A percentile compares a stretch with the other conserved stretches of the same genome.
Evolutionary conservation across 2,113 vertebrate species (phyloP).

Genomic region (Mionectes macconnelli): DNA sequence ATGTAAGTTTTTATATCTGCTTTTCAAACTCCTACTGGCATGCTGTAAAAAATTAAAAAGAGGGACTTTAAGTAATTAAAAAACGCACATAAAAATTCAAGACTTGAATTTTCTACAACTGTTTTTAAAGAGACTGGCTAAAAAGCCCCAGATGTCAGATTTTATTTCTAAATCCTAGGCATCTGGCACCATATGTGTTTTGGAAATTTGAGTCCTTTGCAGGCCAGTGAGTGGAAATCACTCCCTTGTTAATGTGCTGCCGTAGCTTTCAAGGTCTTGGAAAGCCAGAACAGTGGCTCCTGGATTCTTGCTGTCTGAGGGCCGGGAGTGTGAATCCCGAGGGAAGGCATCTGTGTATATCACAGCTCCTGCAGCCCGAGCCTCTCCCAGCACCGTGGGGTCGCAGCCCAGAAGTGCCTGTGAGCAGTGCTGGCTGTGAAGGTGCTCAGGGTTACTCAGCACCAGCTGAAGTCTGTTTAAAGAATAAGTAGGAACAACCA

Average conservation of each 20-base stretch:
- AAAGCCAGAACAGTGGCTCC: constrained; percentile 76
- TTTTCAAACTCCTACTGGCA: constrained; percentile 75
- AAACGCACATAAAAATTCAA: constrained; percentile 76
- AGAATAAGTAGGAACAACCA: neutral
- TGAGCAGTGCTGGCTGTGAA: neutral
- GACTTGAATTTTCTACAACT: constrained; percentile 73
- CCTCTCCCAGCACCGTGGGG: neutral
- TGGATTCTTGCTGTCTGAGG: constrained; percentile 51
- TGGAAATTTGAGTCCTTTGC: constrained; percentile 77
- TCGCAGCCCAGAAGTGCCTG: neutral
- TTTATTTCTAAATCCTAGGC: constrained; percentile 80
- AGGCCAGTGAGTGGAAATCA: constrained; percentile 71
- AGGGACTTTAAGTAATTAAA: constrained; percentile 80
- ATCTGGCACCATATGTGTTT: constrained; percentile 80
- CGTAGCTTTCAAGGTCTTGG: constrained; percentile 57
- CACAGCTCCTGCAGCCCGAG: neutral
- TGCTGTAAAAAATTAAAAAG: constrained; percentile 80
- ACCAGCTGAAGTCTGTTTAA: neutral
- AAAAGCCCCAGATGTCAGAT: constrained; percentile 82
- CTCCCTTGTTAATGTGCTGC: constrained; percentile 75
- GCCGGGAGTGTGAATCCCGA: constrained; percentile 34
- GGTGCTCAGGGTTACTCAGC: neutral
- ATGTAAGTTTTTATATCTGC: constrained; percentile 86
- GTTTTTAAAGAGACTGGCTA: constrained; percentile 78
- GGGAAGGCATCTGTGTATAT: constrained; percentile 6